Percentiles rank a stretch among this genome's conserved stretches.
Conservation (phyloP, 2,797 vertebrate species). For the Sebastiscus albofasciatus region DNA sequence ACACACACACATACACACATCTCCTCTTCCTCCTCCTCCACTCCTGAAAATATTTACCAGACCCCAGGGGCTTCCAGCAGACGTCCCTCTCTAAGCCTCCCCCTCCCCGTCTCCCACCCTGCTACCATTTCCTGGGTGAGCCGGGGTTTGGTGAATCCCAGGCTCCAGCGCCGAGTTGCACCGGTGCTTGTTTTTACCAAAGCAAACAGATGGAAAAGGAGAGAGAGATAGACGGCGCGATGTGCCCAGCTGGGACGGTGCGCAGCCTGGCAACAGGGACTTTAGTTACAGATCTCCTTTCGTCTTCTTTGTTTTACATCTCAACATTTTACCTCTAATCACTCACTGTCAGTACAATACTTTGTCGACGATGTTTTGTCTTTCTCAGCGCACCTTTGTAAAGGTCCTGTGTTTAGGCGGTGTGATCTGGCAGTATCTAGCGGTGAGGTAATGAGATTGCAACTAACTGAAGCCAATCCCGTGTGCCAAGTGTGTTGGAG, state of each 20-base stretch:
- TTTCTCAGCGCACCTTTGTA: slow-evolving; percentile 18
- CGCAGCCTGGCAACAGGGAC: slow-evolving; percentile 18
- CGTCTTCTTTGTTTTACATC: slow-evolving; percentile 30
- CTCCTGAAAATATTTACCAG: slow-evolving; percentile 72
- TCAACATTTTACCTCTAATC: slow-evolving; percentile 42
- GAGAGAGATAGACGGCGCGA: not conserved
- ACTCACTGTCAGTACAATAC: slow-evolving; percentile 7
- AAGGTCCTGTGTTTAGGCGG: too few relatives aligned
- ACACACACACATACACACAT: slow-evolving; percentile 4
- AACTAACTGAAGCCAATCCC: too few relatives aligned
- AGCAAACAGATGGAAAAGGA: slow-evolving; percentile 54
- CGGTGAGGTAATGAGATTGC: too few relatives aligned
- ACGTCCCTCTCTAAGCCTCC: slow-evolving; percentile 19
- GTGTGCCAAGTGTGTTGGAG: too few relatives aligned
- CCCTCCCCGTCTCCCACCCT: not conserved
- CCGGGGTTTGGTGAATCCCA: slow-evolving; percentile 43
- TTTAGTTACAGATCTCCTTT: slow-evolving; percentile 8
- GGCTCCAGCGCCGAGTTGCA: slow-evolving; percentile 40
- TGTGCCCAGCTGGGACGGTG: slow-evolving; percentile 16
- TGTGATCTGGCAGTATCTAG: too few relatives aligned
- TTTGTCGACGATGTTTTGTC: slow-evolving; percentile 7
- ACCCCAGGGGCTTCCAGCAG: slow-evolving; percentile 58
- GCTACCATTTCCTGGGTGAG: slow-evolving; percentile 40
- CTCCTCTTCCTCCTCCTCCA: slow-evolving; percentile 16
- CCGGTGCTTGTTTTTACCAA: slow-evolving; percentile 38